phyloP scores from a whole-genome alignment of 2,113 vertebrate species.

The Pygoscelis antarcticus region DNA sequence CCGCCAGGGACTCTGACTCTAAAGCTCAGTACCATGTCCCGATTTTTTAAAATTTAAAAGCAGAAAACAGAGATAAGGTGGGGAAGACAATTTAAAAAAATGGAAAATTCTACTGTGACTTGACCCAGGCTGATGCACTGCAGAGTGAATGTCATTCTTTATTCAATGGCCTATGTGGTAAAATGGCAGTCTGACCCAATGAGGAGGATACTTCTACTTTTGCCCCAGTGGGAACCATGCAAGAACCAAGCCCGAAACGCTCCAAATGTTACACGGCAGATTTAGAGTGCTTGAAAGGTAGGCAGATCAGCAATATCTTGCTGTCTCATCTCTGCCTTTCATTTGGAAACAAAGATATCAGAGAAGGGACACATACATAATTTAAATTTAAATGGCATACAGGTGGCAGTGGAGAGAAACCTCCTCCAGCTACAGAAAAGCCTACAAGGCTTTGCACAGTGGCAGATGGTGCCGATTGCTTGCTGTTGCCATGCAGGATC shows the following conservation, averaged over 20 bases:
- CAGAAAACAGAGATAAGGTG: background rate
- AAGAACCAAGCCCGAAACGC: background rate
- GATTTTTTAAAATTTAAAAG: background rate
- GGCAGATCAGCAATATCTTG: background rate
- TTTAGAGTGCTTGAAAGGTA: background rate
- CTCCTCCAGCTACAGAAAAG: background rate
- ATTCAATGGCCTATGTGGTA: background rate
- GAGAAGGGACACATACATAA: background rate
- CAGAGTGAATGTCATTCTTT: background rate
- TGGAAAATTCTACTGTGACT: background rate
- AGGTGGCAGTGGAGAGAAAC: background rate
- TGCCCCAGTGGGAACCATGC: background rate
- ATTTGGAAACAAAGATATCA: background rate
- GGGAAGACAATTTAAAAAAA: background rate
- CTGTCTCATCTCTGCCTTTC: background rate
- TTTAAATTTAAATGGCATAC: background rate
- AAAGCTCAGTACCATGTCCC: background rate
- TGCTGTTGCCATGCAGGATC: background rate
- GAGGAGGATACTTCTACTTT: background rate
- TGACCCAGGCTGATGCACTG: background rate
- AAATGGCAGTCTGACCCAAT: rapidly evolving
- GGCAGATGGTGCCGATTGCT: background rate
- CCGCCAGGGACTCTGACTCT: background rate
- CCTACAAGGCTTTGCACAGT: background rate
- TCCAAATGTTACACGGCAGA: background rate